phyloP scores from a whole-genome alignment of 2,888 invertebrate genomes.

The Mechanitis mazaeus region DNA sequence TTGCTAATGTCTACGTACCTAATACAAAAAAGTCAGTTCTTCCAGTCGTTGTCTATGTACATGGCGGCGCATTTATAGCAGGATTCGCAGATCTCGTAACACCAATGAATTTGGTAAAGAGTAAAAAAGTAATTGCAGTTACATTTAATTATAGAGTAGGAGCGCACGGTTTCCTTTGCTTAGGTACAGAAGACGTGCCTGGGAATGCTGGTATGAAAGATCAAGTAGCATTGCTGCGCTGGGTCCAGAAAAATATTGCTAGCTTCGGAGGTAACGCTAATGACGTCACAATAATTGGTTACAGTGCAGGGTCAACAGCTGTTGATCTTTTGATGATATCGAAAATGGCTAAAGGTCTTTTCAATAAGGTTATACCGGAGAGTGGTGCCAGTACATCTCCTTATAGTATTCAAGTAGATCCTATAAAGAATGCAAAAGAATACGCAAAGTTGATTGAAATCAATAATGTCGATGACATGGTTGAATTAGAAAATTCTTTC shows the following conservation, averaged over 20 bases:
- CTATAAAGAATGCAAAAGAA: conserved; percentile 41
- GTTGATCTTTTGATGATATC: conserved; percentile 47
- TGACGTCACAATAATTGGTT: conserved; percentile 41
- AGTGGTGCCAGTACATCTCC: conserved; percentile 39
- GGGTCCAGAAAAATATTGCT: conserved; percentile 38
- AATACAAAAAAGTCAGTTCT: conserved; percentile 28
- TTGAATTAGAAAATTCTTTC: conserved; percentile 44
- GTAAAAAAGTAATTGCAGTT: conserved; percentile 39
- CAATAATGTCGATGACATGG: conserved; percentile 36
- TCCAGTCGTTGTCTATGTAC: conserved; percentile 57
- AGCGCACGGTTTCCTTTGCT: conserved; percentile 31
- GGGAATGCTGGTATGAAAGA: conserved; percentile 41
- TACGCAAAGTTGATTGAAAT: conserved; percentile 39
- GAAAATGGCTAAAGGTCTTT: conserved; percentile 38
- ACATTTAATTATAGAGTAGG: conserved; percentile 49
- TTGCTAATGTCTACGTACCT: conserved; percentile 34
- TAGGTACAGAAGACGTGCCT: conserved; percentile 34
- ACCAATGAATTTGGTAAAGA: conserved; percentile 34
- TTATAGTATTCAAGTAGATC: conserved; percentile 40
- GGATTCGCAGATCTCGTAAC: conserved; percentile 41
- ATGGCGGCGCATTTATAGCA: conserved; percentile 57
- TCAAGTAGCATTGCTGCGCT: conserved; percentile 34
- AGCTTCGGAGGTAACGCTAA: conserved; percentile 38
- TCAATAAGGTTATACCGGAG: conserved; percentile 44
- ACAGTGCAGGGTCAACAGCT: conserved; percentile 46